Conservation (phyloP, 2,888 invertebrate genomes). For the Eupithecia abbreviata region DNA sequence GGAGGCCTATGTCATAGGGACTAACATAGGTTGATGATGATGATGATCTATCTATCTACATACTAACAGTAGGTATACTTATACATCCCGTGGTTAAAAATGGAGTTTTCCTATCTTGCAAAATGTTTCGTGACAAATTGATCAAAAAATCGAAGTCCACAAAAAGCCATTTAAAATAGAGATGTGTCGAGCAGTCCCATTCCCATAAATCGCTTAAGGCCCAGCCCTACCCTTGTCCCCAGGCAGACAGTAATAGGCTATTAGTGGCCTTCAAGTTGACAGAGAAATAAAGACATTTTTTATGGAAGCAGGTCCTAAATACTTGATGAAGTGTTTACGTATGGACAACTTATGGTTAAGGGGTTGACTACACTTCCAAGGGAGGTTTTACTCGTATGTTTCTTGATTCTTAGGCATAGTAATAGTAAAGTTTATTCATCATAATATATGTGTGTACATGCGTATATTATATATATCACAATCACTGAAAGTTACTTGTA, state of each 20-base stretch:
- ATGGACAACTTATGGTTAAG: not conserved
- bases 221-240: slow-evolving; percentile 52
- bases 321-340: slow-evolving; percentile 13
- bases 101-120: not conserved
- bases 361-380: not conserved
- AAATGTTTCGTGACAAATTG: not conserved
- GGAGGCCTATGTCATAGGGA: no score
- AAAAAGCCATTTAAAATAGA: slow-evolving; percentile 21
- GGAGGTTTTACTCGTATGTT: not conserved
- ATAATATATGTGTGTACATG: no score
- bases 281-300: slow-evolving; percentile 22
- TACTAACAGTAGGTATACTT: no score
- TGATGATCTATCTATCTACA: no score
- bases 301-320: slow-evolving; percentile 9
- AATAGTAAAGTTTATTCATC: no score
- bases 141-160: slow-evolving; percentile 8
- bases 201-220: slow-evolving; percentile 43
- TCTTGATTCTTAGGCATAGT: no score
- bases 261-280: slow-evolving; percentile 33
- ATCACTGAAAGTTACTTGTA: no score
- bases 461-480: no score
- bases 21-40: no score
- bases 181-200: slow-evolving; percentile 37
- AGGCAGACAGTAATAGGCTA: slow-evolving; percentile 53
- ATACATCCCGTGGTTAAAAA: not conserved